Evolutionary conservation across 2,113 vertebrate species (phyloP), one percentile per base, ranked within the genome.

Genomic region (Ophthalmolycus amberensis): DNA sequence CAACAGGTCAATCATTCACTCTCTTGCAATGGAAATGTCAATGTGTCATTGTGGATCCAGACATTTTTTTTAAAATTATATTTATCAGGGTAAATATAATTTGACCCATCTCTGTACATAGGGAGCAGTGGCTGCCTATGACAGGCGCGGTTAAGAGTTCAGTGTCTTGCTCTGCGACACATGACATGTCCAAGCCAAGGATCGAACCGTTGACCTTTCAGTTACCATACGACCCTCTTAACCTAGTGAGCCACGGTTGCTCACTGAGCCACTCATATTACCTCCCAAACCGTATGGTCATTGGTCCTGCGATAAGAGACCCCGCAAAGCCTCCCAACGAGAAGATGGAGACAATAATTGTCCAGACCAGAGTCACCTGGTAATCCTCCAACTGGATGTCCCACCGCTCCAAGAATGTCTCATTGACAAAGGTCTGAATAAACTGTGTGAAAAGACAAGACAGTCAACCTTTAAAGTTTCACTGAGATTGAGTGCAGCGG

Each of bases 211-310:
- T 32, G 4, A 29, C 29, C 29, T 29, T 29, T 29, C 29, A 29
- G 29, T 29, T 29, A 29, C 29, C 29, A 2, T 29, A 29, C 29
- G 2, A 32, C 32, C 32, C 32, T 32, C 32, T 32, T 32, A 32
- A 32, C 32, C 32, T 3, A 32, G 32, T 32, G 32, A 32, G 32
- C 32, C 32, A 32, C 32, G 32, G 32, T 32, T 4, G 32, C 32
- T 32, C 32, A 32, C 32, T 32, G 32, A 32, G 0, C 0, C 32
- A 3, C 32, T 42, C 3, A 29, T 38, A 70, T 88, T 95, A 98
- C 97, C 97, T 97, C 77, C 97, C 97, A 62, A 96, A 92, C 68
- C 32, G 87, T 80, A 98, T 91, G 52, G 97, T 96, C 95, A 97
- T 95, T 10, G 97, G 96, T 3, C 97, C 97, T 8, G 97, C 96